Evolutionary conservation across 2,797 vertebrate genomes (phyloP).

Genomic region (Lepus oiostolus): DNA sequence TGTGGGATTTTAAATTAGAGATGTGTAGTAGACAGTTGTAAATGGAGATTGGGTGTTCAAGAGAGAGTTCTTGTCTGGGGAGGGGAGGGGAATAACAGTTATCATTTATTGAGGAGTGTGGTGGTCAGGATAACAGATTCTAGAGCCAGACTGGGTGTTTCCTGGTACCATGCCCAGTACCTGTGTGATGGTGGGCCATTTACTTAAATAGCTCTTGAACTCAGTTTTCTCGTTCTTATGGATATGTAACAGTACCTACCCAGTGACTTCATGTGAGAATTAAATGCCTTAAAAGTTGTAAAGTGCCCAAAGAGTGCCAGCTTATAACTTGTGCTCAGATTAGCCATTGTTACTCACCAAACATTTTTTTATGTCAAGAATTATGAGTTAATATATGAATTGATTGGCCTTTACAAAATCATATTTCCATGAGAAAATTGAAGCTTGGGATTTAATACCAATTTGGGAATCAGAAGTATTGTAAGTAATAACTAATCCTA

Average conservation of each 20-base stretch:
- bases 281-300: constrained; percentile 11
- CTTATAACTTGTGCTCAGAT: background rate
- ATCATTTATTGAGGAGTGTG: background rate
- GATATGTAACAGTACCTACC: background rate
- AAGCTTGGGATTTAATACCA: background rate
- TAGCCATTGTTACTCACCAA: constrained; percentile 21
- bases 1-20: background rate
- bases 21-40: background rate
- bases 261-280: background rate
- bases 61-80: background rate
- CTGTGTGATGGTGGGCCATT: background rate
- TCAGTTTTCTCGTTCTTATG: background rate
- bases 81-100: background rate
- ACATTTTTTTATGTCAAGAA: background rate
- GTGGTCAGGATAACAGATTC: background rate
- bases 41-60: background rate
- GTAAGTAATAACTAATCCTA: background rate
- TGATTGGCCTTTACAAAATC: constrained; percentile 3
- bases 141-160: background rate
- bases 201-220: background rate
- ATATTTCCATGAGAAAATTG: constrained; percentile 30
- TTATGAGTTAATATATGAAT: constrained; percentile 30
- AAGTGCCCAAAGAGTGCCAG: background rate
- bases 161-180: background rate
- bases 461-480: background rate